phyloP scores from a whole-genome alignment of 2,888 invertebrate genomes.

The Coremacera marginata region DNA sequence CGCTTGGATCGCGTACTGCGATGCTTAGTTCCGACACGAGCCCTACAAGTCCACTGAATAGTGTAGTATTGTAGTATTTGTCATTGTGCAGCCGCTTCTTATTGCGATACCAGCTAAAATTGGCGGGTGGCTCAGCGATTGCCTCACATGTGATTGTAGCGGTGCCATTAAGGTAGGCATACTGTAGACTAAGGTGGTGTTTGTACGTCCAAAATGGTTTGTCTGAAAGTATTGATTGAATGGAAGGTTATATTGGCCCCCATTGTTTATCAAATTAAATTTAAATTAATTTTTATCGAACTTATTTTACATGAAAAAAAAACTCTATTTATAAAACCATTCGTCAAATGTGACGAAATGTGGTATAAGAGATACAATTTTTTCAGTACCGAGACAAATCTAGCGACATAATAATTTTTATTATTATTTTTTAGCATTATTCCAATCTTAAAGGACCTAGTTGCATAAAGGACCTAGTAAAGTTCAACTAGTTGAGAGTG shows the following conservation, averaged over 20 bases:
- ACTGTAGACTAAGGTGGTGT: slow-evolving; percentile 57
- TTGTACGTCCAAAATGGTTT: slow-evolving; percentile 65
- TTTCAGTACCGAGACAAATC: no score
- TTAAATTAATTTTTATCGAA: no score
- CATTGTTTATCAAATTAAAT: no score
- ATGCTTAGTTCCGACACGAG: slow-evolving; percentile 65
- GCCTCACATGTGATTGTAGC: slow-evolving; percentile 74
- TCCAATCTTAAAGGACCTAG: no score
- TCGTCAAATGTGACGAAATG: no score
- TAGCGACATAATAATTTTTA: no score
- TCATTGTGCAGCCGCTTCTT: slow-evolving; percentile 62
- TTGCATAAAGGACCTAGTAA: no score
- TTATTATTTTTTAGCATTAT: no score
- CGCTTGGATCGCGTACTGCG: slow-evolving; percentile 58
- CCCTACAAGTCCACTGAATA: slow-evolving; percentile 58
- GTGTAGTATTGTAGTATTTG: slow-evolving; percentile 60
- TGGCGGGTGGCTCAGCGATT: slow-evolving; percentile 72
- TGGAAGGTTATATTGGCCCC: slow-evolving; percentile 31
- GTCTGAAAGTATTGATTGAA: slow-evolving; percentile 54
- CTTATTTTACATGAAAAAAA: no score
- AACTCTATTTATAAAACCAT: no score
- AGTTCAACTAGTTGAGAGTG: no score
- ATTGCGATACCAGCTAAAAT: slow-evolving; percentile 71
- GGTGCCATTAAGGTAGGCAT: slow-evolving; percentile 70
- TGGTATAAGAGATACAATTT: no score